Conservation (phyloP, 2,113 vertebrate genomes). For the Thunnus maccoyii region DNA sequence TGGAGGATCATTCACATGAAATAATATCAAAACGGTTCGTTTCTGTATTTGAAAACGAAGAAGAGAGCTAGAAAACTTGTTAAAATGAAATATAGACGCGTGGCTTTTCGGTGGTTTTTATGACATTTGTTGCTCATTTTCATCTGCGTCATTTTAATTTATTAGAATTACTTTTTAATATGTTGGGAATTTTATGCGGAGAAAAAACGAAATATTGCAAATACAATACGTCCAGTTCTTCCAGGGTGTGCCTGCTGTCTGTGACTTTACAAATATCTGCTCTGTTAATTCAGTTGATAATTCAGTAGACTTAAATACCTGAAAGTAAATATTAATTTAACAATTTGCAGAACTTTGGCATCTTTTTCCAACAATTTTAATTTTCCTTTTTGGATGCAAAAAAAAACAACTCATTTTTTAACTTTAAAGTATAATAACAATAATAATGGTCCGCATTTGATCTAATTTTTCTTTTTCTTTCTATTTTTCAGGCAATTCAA, state of each 20-base stretch:
- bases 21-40: constrained; percentile 14
- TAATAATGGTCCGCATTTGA: not conserved
- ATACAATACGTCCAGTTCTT: not conserved
- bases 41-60: not conserved
- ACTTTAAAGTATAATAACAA: not conserved
- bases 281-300: not conserved
- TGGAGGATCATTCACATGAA: constrained; percentile 21
- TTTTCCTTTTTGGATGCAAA: not conserved
- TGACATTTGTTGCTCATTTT: constrained; percentile 8
- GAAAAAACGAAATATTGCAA: constrained; percentile 8
- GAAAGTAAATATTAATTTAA: not conserved
- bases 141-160: not conserved
- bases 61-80: not conserved
- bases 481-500: constrained; percentile 57
- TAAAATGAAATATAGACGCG: not conserved
- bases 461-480: constrained; percentile 37
- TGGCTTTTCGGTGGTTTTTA: constrained; percentile 1
- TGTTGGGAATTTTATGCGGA: not conserved
- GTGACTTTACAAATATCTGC: not conserved
- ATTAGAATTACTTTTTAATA: not conserved
- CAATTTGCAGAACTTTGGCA: not conserved
- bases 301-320: not conserved
- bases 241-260: not conserved
- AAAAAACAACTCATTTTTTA: not conserved
- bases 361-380: not conserved